phyloP scores from a whole-genome alignment of 2,888 invertebrate genomes.

The Caenorhabditis auriculariae region DNA sequence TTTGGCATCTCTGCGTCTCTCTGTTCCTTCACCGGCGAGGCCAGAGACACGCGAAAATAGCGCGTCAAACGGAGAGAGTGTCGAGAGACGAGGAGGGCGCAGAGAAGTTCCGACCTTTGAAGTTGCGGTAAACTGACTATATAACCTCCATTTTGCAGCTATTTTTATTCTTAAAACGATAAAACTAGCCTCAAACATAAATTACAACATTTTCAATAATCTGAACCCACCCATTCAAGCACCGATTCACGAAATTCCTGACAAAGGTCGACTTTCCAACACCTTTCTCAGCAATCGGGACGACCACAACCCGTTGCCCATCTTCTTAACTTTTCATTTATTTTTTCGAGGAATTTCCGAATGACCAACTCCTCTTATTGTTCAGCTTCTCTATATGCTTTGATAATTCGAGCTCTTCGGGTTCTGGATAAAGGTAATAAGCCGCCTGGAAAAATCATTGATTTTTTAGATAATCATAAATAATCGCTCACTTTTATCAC shows the following conservation, averaged over 20 bases:
- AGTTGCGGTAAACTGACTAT: too few species aligned
- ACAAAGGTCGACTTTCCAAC: constrained; percentile 46
- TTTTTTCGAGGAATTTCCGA: background rate
- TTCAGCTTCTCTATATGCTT: constrained; percentile 1
- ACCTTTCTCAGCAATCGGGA: constrained; percentile 42
- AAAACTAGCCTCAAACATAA: too few species aligned
- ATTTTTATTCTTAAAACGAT: too few species aligned
- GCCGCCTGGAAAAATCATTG: too few species aligned
- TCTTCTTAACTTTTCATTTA: constrained; percentile 8
- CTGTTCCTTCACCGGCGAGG: too few species aligned
- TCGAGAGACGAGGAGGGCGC: too few species aligned
- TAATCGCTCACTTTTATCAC: too few species aligned
- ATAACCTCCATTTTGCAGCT: too few species aligned
- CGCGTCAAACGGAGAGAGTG: background rate
- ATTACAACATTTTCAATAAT: too few species aligned
- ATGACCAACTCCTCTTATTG: constrained; percentile 3
- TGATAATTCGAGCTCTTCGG: background rate
- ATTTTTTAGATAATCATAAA: too few species aligned
- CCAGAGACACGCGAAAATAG: background rate
- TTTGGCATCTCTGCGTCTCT: too few species aligned
- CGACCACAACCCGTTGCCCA: constrained; percentile 16
- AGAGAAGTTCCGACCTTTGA: too few species aligned
- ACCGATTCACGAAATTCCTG: constrained; percentile 31
- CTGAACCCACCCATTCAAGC: constrained; percentile 11
- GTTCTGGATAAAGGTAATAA: constrained; percentile 7